Conservation (phyloP, 2,113 vertebrate genomes). For the Pardalotus punctatus region DNA sequence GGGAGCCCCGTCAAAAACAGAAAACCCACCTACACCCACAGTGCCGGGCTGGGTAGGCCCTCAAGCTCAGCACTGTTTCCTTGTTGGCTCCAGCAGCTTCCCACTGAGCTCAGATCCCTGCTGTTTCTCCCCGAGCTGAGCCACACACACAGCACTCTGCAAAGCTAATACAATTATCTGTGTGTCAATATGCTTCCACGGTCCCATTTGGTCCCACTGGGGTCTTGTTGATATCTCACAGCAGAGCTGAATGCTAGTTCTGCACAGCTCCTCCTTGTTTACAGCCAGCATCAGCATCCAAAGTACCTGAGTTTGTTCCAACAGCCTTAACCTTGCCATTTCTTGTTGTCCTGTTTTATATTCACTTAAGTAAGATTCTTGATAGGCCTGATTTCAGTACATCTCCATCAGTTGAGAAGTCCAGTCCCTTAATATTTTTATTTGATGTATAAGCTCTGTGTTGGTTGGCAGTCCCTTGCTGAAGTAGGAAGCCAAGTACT, state of each 20-base stretch:
- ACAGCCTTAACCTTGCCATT: background rate
- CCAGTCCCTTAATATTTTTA: background rate
- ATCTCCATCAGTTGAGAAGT: background rate
- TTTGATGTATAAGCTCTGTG: background rate
- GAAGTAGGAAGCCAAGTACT: background rate
- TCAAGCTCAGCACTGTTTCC: background rate
- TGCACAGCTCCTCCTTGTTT: slow-evolving; percentile 7
- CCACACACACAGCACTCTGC: background rate
- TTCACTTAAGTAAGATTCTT: background rate
- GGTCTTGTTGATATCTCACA: slow-evolving; percentile 1
- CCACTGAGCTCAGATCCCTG: background rate
- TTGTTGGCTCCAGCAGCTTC: background rate
- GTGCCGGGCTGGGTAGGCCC: background rate
- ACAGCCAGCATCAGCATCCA: background rate
- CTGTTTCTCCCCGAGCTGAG: background rate
- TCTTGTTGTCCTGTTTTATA: background rate
- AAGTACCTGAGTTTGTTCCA: background rate
- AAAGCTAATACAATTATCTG: slow-evolving; percentile 33
- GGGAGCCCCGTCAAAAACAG: background rate
- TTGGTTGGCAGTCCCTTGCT: background rate
- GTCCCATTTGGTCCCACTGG: slow-evolving; percentile 18
- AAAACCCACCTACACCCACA: background rate
- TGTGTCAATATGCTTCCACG: background rate
- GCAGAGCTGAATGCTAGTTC: slow-evolving; percentile 10
- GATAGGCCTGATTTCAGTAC: background rate